Percentiles rank a stretch among this genome's conserved stretches.
These are phyloP conservation scores for Halcyon chelicuti DNA, from an alignment of 2,797 vertebrate species.

Conservation along the genomic window DNA sequence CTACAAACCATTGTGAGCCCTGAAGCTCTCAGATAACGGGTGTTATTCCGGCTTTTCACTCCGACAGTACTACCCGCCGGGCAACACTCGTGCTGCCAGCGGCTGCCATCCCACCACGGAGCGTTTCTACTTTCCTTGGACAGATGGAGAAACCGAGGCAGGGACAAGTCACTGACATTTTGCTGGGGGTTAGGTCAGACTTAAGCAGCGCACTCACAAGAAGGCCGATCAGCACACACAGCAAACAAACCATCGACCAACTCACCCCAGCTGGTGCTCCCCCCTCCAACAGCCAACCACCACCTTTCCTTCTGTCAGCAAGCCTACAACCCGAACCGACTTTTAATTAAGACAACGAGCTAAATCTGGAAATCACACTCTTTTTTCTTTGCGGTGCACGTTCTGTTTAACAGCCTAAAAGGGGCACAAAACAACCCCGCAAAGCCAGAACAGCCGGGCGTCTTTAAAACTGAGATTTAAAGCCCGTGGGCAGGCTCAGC, in stretches of 20 bases:
- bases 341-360: not conserved
- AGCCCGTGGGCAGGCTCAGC: not conserved
- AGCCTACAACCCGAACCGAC: not conserved
- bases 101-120: not conserved
- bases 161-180: not conserved
- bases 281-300: not conserved
- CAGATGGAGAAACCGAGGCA: not conserved
- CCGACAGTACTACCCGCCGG: not conserved
- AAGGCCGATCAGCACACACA: rapidly evolving
- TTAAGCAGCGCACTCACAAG: rapidly evolving
- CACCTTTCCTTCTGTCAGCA: not conserved
- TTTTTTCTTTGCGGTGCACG: rapidly evolving
- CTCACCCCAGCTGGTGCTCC: rapidly evolving
- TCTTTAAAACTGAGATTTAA: not conserved
- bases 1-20: not conserved
- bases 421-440: not conserved
- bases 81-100: not conserved
- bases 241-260: not conserved
- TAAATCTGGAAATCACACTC: not conserved
- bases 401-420: not conserved
- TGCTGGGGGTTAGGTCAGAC: not conserved
- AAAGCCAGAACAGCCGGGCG: rapidly evolving
- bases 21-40: not conserved
- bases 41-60: not conserved
- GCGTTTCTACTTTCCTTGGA: not conserved